Evolutionary conservation across 1,140 invertebrate genomes (phyloP).

Genomic region (Coptotermes formosanus): DNA sequence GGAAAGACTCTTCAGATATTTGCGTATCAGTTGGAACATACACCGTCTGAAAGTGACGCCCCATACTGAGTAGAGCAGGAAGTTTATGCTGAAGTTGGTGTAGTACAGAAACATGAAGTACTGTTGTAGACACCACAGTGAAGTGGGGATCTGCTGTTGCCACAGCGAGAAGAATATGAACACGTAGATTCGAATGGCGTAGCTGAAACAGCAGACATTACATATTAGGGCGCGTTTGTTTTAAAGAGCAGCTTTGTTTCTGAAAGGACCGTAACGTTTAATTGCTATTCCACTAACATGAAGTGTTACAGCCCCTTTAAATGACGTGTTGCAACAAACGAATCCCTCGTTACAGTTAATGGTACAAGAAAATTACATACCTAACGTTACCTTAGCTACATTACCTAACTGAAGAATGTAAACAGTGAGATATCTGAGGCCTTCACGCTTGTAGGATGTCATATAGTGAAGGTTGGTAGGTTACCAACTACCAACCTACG

Average conservation of each 20-base stretch:
- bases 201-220: slow-evolving; percentile 47
- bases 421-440: too few relatives aligned
- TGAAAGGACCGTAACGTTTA: too few relatives aligned
- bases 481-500: too few relatives aligned
- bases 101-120: slow-evolving; percentile 60
- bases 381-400: too few relatives aligned
- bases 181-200: slow-evolving; percentile 56
- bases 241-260: not conserved
- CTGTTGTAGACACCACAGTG: slow-evolving; percentile 57
- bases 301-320: too few relatives aligned
- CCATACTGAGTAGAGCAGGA: slow-evolving; percentile 57
- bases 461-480: too few relatives aligned
- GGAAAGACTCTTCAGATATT: slow-evolving; percentile 47
- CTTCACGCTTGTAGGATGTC: too few relatives aligned
- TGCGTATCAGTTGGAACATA: slow-evolving; percentile 52
- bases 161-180: slow-evolving; percentile 53
- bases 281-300: too few relatives aligned
- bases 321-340: too few relatives aligned
- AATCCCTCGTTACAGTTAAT: too few relatives aligned
- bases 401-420: too few relatives aligned
- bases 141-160: slow-evolving; percentile 44
- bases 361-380: too few relatives aligned
- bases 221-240: not conserved
- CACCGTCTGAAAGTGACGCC: slow-evolving; percentile 57
- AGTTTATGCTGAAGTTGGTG: slow-evolving; percentile 61